Base-by-base conservation (phyloP, 2,888 invertebrate genomes). In the Heliothis peltigera region DNA sequence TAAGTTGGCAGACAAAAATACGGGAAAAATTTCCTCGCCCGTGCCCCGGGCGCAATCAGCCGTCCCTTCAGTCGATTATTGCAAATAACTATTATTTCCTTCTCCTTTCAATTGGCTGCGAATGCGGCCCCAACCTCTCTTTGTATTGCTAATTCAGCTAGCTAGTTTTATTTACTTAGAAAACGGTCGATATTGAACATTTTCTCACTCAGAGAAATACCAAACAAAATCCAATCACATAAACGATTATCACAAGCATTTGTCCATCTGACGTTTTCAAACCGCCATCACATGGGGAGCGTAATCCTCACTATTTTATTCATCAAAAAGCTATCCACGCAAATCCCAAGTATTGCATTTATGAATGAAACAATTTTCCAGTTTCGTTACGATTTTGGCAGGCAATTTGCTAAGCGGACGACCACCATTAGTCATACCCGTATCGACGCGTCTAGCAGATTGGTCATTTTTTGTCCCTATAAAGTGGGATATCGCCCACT, bases 301-400 rank as follows among this genome's bases (percentile, higher is more conserved):
- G 64, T 85, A 87, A 89, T 87, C 91, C 90, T 84, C 72, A 75
- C 87, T 87, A 87, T 91, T 89, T 91, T 92, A 92, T 93, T 91
- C 91, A 92, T 93, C 89, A 89, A 66, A 89, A 87, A 86, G 79
- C 86, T 80, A 90, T 91, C 88, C 86, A 82, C 77, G 78, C 79
- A 92, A 92, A 92, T 90, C 93, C 92, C 82, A 80, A 84, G 84
- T 86, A 91, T 92, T 88, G 90, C 89, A 88, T 92, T 92, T 91
- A 91, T 92, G 90, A 92, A 93, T 92, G 92, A 91, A 91, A 94
- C 93, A 93, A 94, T 95, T 94, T 94, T 93, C 94, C 92, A 93
- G 90, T 89, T 87, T 92, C 91, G 88, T 83, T 84, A 80, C 92
- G 83, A 89, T 90, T 91, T 91, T 84, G 91, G 89, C 84, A 89